Evolutionary conservation across 2,888 invertebrate species (phyloP).

Genomic region (Oegoconia quadripuncta): DNA sequence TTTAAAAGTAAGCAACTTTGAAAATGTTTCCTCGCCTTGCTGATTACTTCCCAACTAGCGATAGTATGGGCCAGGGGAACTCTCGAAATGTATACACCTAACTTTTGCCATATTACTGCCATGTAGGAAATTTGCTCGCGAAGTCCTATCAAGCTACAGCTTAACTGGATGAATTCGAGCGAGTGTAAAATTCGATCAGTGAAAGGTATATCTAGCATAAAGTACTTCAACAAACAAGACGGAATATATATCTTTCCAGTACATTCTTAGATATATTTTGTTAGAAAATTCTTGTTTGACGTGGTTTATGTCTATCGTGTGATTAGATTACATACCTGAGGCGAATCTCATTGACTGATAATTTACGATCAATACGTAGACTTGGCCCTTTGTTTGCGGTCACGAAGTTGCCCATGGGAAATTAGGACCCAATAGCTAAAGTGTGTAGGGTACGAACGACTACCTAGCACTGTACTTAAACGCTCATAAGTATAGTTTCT

Average conservation of each 20-base stretch:
- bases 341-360: constrained; percentile 16
- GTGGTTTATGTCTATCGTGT: no score
- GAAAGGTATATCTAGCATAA: no score
- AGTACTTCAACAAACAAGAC: no score
- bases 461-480: no score
- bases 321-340: neutral
- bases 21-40: constrained; percentile 43
- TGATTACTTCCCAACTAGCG: constrained; percentile 54
- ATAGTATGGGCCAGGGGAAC: constrained; percentile 31
- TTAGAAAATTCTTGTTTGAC: no score
- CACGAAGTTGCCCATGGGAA: constrained; percentile 53
- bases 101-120: constrained; percentile 37
- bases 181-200: constrained; percentile 10
- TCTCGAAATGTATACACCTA: constrained; percentile 40
- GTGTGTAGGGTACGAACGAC: constrained; percentile 33
- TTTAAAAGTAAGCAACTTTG: constrained; percentile 38
- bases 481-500: no score
- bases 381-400: constrained; percentile 48
- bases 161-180: constrained; percentile 27
- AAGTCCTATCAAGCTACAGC: constrained; percentile 35
- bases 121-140: constrained; percentile 29
- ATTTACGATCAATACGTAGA: constrained; percentile 39
- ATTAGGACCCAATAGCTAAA: constrained; percentile 49
- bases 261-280: no score
- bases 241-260: no score